Base-by-base conservation (phyloP, 2,113 vertebrate genomes). In the Carettochelys insculpta region DNA sequence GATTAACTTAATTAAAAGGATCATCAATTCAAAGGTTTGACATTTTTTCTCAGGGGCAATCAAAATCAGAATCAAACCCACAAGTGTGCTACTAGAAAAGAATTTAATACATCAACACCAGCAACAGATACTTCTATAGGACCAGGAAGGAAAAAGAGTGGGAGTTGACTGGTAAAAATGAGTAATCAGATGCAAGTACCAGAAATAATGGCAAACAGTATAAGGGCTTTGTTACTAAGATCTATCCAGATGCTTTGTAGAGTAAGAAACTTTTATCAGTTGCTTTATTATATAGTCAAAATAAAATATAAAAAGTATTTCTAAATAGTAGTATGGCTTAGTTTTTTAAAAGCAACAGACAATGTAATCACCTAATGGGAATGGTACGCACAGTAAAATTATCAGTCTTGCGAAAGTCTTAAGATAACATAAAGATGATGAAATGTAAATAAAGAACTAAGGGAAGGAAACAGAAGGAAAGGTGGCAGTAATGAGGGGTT, bases 171-270 rank as follows among this genome's bases (percentile, higher is more conserved):
- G 51, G 31, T 48, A 83, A 51, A 58, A 6, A 58, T 29, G 12
- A 11, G 12, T 3, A 1, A 41, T 48, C n/a, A 47, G 9, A 16
- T 20, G 16, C 29, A 65, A 75, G n/a, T 11, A 3, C 61, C 45
- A 13, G 83, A 85, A 56, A 38, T 1, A 51, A 25, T 82, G 22
- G 25, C 27, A 27, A 83, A 25, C 25, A 8, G 2, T 2, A 8
- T 0, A 52, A 0, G 0, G 78, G 27, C 13, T 43, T 50, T 68
- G n/a, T 16, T 29, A 5, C 47, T 38, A 68, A 34, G 12, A 65
- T 1, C 5, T 31, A 27, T 34, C 22, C 45, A 52, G 24, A 5
- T 22, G 6, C 12, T 38, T 22, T 29, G 34, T 1, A 0, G 14
- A 41, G 25, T 1, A 29, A 27, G 19, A 68, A 29, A 45, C 41